These are phyloP conservation scores for Carposina sasakii DNA, from an alignment of 1,140 invertebrate genomes.

Conservation along the genomic window DNA sequence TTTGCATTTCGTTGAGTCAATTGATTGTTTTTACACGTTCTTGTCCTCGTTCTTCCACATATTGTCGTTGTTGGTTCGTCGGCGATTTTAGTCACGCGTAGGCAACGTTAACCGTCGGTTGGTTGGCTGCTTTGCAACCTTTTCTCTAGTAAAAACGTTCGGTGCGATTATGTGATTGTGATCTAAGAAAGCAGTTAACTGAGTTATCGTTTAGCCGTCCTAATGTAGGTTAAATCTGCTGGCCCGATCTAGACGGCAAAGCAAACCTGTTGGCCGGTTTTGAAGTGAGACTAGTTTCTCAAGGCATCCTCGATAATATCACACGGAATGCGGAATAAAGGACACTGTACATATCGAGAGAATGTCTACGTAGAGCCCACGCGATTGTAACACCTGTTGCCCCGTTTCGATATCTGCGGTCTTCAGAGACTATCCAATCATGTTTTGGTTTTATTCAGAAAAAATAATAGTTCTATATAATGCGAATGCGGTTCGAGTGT, in stretches of 20 bases:
- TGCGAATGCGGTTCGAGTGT: background rate
- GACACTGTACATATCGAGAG: conserved; percentile 13
- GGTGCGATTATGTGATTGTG: too few relatives aligned
- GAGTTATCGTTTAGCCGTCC: too few relatives aligned
- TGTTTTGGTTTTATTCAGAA: background rate
- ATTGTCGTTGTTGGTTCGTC: conserved; percentile 23
- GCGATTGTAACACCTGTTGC: conserved; percentile 28
- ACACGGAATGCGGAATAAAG: conserved; percentile 25
- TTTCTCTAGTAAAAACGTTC: conserved; percentile 11
- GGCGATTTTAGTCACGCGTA: conserved; percentile 54
- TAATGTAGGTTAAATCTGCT: too few relatives aligned
- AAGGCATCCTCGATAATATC: conserved; percentile 5
- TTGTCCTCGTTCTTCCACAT: conserved; percentile 30
- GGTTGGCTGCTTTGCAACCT: conserved; percentile 29
- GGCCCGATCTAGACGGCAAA: too few relatives aligned
- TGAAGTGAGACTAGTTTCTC: too few relatives aligned
- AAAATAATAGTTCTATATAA: background rate
- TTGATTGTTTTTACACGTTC: conserved; percentile 24
- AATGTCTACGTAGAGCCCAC: conserved; percentile 25
- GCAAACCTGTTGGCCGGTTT: too few relatives aligned
- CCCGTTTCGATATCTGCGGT: conserved; percentile 1
- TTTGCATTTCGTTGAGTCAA: conserved; percentile 6
- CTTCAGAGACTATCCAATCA: background rate
- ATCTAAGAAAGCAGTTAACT: too few relatives aligned
- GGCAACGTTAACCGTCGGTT: conserved; percentile 44